These are phyloP conservation scores for Temnothorax ravouxi DNA, from an alignment of 2,888 invertebrate species.

Conservation along the genomic window DNA sequence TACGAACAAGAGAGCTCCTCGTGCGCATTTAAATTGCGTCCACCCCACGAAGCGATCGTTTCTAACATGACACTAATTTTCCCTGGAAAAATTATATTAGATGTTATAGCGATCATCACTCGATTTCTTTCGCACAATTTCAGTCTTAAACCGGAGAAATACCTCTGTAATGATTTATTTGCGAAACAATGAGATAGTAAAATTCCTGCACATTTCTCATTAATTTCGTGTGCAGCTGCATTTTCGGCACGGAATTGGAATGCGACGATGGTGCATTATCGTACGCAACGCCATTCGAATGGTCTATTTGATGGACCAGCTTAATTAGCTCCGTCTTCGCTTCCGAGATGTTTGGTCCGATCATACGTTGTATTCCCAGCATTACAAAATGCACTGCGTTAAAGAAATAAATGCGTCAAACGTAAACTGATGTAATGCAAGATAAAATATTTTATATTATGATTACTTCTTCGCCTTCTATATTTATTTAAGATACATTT, in stretches of 20 bases:
- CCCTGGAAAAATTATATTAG: constrained; percentile 65
- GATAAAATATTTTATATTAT: not conserved
- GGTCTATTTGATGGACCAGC: constrained; percentile 54
- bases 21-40: constrained; percentile 65
- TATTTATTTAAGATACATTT: not conserved
- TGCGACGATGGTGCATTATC: constrained; percentile 58
- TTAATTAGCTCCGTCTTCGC: constrained; percentile 37
- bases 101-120: not conserved
- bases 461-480: not conserved
- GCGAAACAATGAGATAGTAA: constrained; percentile 37
- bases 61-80: constrained; percentile 69
- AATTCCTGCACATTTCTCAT: constrained; percentile 44
- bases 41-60: constrained; percentile 73
- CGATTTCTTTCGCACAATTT: not conserved
- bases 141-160: constrained; percentile 16
- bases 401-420: constrained; percentile 19
- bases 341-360: constrained; percentile 59
- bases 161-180: constrained; percentile 60
- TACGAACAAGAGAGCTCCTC: constrained; percentile 84
- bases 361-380: constrained; percentile 77
- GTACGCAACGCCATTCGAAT: constrained; percentile 51
- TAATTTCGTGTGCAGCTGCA: constrained; percentile 41
- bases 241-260: not conserved
- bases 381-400: constrained; percentile 82
- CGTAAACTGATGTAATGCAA: not conserved